phyloP scores from a whole-genome alignment of 2,113 vertebrate species.

The Oostethus manadensis region DNA sequence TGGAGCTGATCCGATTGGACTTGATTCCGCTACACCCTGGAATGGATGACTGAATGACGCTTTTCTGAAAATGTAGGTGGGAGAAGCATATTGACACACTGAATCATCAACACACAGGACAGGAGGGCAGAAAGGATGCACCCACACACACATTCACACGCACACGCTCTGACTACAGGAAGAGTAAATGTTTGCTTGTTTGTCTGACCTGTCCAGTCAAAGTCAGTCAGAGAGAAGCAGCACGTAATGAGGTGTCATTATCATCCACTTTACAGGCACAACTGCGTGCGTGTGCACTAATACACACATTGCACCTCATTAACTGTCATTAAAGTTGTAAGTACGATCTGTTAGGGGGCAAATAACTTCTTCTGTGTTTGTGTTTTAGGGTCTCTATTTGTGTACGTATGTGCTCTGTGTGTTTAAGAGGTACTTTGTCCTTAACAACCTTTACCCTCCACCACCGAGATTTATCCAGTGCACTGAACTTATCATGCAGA shows the following conservation, averaged over 20 bases:
- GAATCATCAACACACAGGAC: slow-evolving; percentile 22
- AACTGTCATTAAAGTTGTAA: background rate
- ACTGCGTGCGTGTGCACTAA: too few relatives aligned
- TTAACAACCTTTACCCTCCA: slow-evolving; percentile 40
- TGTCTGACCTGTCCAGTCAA: slow-evolving; percentile 41
- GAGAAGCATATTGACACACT: slow-evolving; percentile 34
- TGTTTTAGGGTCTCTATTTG: slow-evolving; percentile 2
- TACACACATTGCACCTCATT: background rate
- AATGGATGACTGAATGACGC: slow-evolving; percentile 12
- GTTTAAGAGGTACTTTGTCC: slow-evolving; percentile 57
- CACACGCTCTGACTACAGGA: slow-evolving; percentile 28
- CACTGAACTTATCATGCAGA: background rate
- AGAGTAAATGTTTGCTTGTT: slow-evolving; percentile 58
- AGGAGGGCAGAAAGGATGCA: slow-evolving; percentile 28
- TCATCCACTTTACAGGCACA: background rate
- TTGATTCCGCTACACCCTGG: slow-evolving; percentile 25
- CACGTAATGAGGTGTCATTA: slow-evolving; percentile 2
- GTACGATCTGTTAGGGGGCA: background rate
- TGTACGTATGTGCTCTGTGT: slow-evolving; percentile 34
- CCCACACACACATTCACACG: slow-evolving; percentile 13
- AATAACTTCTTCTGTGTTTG: background rate
- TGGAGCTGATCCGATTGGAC: slow-evolving; percentile 8
- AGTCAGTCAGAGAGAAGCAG: slow-evolving; percentile 3
- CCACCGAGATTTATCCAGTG: slow-evolving; percentile 26
- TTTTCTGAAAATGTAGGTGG: slow-evolving; percentile 33